These are phyloP conservation scores for Elephantulus edwardii DNA, from an alignment of 2,113 vertebrate species.

Conservation along the genomic window DNA sequence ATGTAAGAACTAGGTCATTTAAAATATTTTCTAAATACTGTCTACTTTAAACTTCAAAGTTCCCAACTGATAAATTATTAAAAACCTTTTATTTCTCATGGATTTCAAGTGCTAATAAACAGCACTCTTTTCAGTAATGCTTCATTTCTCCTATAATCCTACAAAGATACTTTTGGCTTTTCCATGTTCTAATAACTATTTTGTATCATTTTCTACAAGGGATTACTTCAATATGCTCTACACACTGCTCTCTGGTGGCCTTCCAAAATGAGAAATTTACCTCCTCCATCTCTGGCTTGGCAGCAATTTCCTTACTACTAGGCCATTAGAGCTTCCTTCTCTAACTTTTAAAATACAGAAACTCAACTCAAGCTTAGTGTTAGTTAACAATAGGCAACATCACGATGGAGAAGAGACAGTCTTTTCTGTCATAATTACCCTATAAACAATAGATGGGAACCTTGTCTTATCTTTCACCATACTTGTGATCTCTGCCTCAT, in stretches of 20 bases:
- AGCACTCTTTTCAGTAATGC: neutral
- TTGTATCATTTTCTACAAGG: neutral
- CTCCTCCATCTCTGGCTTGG: neutral
- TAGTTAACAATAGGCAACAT: no score
- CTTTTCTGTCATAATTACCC: no score
- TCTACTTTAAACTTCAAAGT: neutral
- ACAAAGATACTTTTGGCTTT: neutral
- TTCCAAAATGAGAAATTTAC: neutral
- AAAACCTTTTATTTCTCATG: constrained; percentile 35
- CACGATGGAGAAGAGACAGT: no score
- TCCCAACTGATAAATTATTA: neutral
- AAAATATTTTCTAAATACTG: constrained; percentile 35
- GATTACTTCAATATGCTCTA: neutral
- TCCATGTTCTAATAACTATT: neutral
- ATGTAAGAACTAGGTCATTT: neutral
- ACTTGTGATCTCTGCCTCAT: no score
- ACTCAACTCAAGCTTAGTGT: no score
- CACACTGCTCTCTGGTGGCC: neutral
- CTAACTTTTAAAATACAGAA: no score
- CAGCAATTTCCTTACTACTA: no score
- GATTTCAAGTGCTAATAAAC: constrained; percentile 45
- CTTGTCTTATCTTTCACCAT: no score
- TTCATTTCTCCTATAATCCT: constrained; percentile 30
- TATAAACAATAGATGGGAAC: no score
- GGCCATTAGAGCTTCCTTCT: no score